Percentiles rank a stretch among this genome's conserved stretches.
phyloP scores from a whole-genome alignment of 2,888 invertebrate species.

The Drosophila meridiana region DNA sequence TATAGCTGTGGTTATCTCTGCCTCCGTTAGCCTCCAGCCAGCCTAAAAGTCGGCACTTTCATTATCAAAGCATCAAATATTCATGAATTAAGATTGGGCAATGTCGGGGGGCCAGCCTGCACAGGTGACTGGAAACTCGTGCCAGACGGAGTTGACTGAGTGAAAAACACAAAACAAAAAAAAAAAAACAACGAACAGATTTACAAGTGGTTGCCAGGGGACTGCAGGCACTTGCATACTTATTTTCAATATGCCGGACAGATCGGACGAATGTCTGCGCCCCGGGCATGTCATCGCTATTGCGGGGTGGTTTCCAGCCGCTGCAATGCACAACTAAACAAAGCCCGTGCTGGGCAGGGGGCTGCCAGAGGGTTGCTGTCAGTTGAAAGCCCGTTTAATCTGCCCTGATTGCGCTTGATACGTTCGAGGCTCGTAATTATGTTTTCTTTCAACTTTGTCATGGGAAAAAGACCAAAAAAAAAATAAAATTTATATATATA shows the following conservation, averaged over 20 bases:
- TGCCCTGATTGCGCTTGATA: conserved; percentile 45
- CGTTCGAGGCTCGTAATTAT: conserved; percentile 49
- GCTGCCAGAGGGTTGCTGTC: conserved; percentile 43
- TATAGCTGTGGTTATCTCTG: conserved; percentile 16
- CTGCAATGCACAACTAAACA: conserved; percentile 45
- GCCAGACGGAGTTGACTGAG: conserved; percentile 1
- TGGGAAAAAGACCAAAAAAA: conserved; percentile 15
- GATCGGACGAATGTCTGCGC: conserved; percentile 13
- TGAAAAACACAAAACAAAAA: not conserved
- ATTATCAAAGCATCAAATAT: conserved; percentile 55
- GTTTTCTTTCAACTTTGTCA: conserved; percentile 52
- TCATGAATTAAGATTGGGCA: conserved; percentile 37
- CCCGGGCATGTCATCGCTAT: conserved; percentile 5
- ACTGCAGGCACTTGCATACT: conserved; percentile 36
- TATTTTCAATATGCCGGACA: conserved; percentile 52
- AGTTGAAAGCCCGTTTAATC: conserved; percentile 51
- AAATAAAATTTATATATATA: not conserved
- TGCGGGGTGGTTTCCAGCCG: conserved; percentile 42
- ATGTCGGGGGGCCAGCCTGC: not conserved
- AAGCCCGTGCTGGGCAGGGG: not conserved
- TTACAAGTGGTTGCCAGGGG: conserved; percentile 27
- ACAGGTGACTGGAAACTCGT: conserved; percentile 17
- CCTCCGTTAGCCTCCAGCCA: not conserved
- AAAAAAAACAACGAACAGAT: conserved; percentile 15
- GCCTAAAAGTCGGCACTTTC: conserved; percentile 31